Conservation (phyloP, 2,113 vertebrate species). For the Sitta europaea region DNA sequence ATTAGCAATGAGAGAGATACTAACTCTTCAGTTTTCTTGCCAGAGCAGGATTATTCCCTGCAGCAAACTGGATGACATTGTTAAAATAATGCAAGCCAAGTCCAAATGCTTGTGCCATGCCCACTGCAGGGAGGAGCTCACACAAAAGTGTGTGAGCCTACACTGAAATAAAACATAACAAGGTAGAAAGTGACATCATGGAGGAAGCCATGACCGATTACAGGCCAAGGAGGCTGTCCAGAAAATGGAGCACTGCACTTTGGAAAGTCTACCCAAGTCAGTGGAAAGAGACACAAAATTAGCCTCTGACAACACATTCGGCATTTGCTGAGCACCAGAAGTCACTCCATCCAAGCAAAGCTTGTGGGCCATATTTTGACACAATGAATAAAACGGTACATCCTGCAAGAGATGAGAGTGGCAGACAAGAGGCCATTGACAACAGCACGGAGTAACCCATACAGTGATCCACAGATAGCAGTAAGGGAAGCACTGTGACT, state of each 20-base stretch:
- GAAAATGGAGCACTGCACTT: background rate
- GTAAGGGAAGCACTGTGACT: background rate
- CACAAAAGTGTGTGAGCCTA: background rate
- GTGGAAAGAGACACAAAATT: background rate
- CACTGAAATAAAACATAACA: background rate
- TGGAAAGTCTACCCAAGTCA: background rate
- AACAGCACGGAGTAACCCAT: fast-evolving
- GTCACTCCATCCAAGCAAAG: background rate
- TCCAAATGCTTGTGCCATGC: background rate
- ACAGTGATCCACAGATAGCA: fast-evolving
- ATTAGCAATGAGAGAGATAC: background rate
- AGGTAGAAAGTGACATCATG: background rate
- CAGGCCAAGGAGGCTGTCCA: background rate
- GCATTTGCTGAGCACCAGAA: background rate
- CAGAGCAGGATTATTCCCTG: background rate
- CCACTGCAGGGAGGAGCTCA: background rate
- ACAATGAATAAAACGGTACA: background rate
- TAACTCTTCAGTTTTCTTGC: background rate
- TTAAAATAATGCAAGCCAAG: background rate
- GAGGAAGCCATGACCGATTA: background rate
- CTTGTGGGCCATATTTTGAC: background rate
- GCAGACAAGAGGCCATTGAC: background rate
- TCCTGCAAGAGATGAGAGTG: background rate
- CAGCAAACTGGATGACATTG: background rate
- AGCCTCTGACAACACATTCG: background rate